phyloP scores from a whole-genome alignment of 2,797 vertebrate genomes.

The Peromyscus melanophrys region DNA sequence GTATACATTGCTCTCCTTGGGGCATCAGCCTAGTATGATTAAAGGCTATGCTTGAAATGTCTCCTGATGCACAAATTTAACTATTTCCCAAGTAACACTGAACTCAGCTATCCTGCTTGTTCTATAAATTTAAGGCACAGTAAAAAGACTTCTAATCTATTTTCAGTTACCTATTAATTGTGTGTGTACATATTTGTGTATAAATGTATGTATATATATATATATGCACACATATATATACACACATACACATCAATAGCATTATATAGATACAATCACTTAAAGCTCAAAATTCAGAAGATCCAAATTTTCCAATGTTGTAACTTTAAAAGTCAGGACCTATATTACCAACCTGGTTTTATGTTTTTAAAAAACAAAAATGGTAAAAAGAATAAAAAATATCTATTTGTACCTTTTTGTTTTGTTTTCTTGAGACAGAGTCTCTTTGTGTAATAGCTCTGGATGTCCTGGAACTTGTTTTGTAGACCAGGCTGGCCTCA shows the following conservation, averaged over 20 bases:
- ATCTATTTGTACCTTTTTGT: no score
- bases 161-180: neutral
- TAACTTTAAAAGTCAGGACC: constrained; percentile 36
- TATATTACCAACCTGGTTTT: neutral
- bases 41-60: constrained; percentile 63
- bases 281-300: constrained; percentile 58
- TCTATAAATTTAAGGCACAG: constrained; percentile 13
- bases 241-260: neutral
- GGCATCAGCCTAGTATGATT: constrained; percentile 27
- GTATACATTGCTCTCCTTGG: constrained; percentile 22
- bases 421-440: no score
- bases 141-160: constrained; percentile 32
- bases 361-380: constrained; percentile 51
- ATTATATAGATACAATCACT: neutral
- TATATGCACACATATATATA: neutral
- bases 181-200: neutral
- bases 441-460: no score
- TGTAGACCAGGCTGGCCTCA: neutral
- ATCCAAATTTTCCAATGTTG: neutral
- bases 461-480: neutral
- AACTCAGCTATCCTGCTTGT: neutral
- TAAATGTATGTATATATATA: neutral
- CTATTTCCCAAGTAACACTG: constrained; percentile 58
- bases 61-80: constrained; percentile 37
- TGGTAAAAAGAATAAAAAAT: neutral